These are phyloP conservation scores for Euwallacea similis DNA, from an alignment of 1,140 invertebrate genomes.

Conservation along the genomic window DNA sequence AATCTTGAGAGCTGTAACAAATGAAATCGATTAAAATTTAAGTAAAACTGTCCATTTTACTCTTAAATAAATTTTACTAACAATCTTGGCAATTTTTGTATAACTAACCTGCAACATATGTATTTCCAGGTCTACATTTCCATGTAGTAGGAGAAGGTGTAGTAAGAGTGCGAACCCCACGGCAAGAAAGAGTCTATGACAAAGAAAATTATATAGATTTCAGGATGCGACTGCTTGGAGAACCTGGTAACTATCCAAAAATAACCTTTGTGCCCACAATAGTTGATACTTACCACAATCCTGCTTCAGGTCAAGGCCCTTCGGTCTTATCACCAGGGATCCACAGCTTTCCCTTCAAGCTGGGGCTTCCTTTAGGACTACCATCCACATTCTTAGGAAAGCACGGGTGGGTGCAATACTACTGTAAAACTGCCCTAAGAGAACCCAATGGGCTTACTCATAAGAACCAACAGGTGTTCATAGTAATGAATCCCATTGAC, in stretches of 20 bases:
- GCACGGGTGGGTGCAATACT: constrained; percentile 95
- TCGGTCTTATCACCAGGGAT: constrained; percentile 89
- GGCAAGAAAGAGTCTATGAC: constrained; percentile 82
- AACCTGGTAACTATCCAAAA: constrained; percentile 69
- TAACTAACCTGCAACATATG: neutral
- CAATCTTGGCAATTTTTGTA: no score
- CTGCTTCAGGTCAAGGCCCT: constrained; percentile 69
- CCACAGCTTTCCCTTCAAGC: constrained; percentile 93
- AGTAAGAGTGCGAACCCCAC: constrained; percentile 74
- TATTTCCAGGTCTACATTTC: constrained; percentile 78
- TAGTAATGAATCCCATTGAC: constrained; percentile 95
- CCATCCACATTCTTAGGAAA: constrained; percentile 93
- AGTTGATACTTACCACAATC: neutral
- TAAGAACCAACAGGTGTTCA: constrained; percentile 96
- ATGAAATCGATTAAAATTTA: no score
- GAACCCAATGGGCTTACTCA: constrained; percentile 89
- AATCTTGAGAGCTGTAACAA: no score
- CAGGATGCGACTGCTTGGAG: constrained; percentile 87
- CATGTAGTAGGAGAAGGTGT: constrained; percentile 93
- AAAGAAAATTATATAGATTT: constrained; percentile 96
- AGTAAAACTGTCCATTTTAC: no score
- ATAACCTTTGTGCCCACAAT: neutral
- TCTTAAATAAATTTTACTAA: no score
- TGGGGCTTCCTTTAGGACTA: constrained; percentile 84
- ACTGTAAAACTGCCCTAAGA: constrained; percentile 85